A percentile compares a stretch with the other conserved stretches of the same genome.
Evolutionary conservation across 1,140 invertebrate species (phyloP).

Genomic region (Drosophila triauraria): DNA sequence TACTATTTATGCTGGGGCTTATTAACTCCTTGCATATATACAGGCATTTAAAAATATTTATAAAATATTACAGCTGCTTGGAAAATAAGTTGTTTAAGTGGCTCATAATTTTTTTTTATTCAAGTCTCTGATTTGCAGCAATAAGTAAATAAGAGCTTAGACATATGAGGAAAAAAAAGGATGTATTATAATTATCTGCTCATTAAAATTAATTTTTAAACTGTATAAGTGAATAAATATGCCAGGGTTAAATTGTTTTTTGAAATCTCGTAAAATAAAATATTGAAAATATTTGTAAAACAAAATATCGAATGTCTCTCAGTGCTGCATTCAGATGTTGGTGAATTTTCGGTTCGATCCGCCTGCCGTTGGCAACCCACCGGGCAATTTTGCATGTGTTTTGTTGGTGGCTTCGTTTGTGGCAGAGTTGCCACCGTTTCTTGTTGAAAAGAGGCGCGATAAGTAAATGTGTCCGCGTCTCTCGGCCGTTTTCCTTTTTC

Average conservation of each 20-base stretch:
- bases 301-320: too few relatives aligned
- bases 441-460: slow-evolving; percentile 80
- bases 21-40: neutral
- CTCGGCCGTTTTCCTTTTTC: slow-evolving; percentile 27
- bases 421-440: slow-evolving; percentile 73
- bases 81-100: too few relatives aligned
- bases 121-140: too few relatives aligned
- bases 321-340: slow-evolving; percentile 51
- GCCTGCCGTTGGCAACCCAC: slow-evolving; percentile 44
- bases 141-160: too few relatives aligned
- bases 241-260: too few relatives aligned
- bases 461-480: slow-evolving; percentile 82
- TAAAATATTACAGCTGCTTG: too few relatives aligned
- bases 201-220: neutral
- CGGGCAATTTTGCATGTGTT: slow-evolving; percentile 71
- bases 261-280: too few relatives aligned
- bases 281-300: too few relatives aligned
- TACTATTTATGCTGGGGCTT: neutral
- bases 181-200: too few relatives aligned
- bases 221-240: too few relatives aligned
- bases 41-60: neutral
- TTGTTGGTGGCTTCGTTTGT: slow-evolving; percentile 39
- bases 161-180: too few relatives aligned
- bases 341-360: slow-evolving; percentile 51
- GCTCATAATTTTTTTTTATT: too few relatives aligned